Evolutionary conservation across 2,797 vertebrate genomes (phyloP).

Genomic region (Valencia hispanica): DNA sequence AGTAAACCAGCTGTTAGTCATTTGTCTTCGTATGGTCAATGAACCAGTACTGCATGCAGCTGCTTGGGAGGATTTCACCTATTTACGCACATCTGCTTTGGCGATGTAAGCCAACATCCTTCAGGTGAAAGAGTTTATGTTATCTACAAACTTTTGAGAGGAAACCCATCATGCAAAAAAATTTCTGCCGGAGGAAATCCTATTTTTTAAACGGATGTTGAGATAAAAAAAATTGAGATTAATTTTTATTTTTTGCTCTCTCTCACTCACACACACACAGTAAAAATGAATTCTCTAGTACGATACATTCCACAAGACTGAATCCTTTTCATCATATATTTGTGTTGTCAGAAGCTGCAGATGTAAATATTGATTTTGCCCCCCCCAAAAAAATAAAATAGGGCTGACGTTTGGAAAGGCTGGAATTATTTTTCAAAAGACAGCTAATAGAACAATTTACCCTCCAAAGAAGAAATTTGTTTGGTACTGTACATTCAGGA

Average conservation of each 20-base stretch:
- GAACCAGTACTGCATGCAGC: conserved; percentile 81
- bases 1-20: conserved; percentile 87
- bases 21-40: conserved; percentile 86
- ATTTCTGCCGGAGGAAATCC: conserved; percentile 11
- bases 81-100: conserved; percentile 81
- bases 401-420: conserved; percentile 51
- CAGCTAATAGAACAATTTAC: conserved; percentile 63
- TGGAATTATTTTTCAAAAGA: conserved; percentile 49
- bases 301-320: conserved; percentile 33
- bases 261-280: background rate
- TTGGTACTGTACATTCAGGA: conserved; percentile 61
- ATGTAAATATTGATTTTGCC: conserved; percentile 57
- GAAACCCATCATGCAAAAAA: background rate
- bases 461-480: conserved; percentile 40
- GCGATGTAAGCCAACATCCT: conserved; percentile 28
- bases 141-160: conserved; percentile 26
- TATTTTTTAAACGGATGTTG: conserved; percentile 6
- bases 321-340: conserved; percentile 41
- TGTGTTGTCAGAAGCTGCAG: conserved; percentile 57
- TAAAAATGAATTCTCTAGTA: conserved; percentile 34
- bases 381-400: conserved; percentile 49
- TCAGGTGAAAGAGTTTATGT: conserved; percentile 31
- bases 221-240: conserved; percentile 23
- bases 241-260: background rate
- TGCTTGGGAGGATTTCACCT: conserved; percentile 78